Conservation (phyloP, 1,140 invertebrate genomes). For the Pachyrhynchus sulphureomaculatus region DNA sequence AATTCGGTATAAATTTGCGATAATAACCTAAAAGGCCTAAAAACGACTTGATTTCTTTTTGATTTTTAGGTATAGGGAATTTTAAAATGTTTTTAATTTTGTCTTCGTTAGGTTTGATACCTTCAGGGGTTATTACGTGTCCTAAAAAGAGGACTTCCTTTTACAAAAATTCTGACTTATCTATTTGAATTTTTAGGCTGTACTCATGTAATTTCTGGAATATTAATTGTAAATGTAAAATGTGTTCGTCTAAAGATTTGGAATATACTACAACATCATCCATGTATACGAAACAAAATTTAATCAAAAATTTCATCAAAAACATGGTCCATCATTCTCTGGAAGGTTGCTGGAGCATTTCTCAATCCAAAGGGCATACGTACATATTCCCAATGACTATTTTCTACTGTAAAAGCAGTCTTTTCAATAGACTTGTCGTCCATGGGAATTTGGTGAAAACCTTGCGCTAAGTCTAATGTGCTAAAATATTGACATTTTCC, state of each 20-base stretch:
- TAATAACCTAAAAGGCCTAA: no score
- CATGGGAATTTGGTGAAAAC: slow-evolving; percentile 58
- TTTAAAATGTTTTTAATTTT: slow-evolving; percentile 16
- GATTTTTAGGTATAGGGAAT: neutral
- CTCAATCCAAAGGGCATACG: slow-evolving; percentile 34
- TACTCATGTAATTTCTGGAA: neutral
- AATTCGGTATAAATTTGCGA: neutral
- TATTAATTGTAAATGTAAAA: neutral
- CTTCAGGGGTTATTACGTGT: slow-evolving; percentile 33
- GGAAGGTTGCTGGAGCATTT: slow-evolving; percentile 31
- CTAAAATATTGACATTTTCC: slow-evolving; percentile 51
- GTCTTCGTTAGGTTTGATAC: slow-evolving; percentile 35
- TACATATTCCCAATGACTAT: slow-evolving; percentile 29
- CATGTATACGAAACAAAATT: slow-evolving; percentile 41
- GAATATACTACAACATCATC: no score
- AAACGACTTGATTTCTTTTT: neutral
- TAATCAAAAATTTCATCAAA: slow-evolving; percentile 7
- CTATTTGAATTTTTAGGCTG: slow-evolving; percentile 1
- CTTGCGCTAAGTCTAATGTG: slow-evolving; percentile 54
- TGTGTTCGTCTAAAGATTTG: no score
- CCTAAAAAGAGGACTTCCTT: slow-evolving; percentile 34
- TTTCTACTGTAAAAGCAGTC: slow-evolving; percentile 16
- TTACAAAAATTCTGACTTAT: slow-evolving; percentile 9
- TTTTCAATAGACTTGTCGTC: slow-evolving; percentile 47
- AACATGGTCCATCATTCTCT: neutral